Conservation (phyloP, 2,113 vertebrate genomes). For the Nesospiza acunhae region DNA sequence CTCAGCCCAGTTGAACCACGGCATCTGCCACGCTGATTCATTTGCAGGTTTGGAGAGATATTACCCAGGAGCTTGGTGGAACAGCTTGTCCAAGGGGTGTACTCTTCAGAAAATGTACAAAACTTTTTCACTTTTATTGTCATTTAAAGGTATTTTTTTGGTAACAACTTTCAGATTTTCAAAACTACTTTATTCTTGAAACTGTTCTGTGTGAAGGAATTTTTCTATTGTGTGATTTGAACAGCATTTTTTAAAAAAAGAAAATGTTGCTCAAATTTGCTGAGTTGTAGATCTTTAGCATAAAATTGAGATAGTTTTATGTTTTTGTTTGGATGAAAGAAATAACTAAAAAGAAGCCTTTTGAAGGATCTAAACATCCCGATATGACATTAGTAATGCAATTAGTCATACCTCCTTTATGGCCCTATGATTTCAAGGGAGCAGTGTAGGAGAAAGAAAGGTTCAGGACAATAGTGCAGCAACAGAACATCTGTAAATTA, state of each 20-base stretch:
- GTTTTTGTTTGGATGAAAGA: neutral
- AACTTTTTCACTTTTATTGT: neutral
- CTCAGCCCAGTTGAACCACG: neutral
- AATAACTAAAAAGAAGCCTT: neutral
- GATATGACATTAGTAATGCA: neutral
- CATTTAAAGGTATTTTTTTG: neutral
- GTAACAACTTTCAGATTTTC: neutral
- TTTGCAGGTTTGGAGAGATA: neutral
- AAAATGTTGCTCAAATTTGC: neutral
- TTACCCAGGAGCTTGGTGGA: neutral
- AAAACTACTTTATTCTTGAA: neutral
- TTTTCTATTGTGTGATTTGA: neutral
- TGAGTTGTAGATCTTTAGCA: neutral
- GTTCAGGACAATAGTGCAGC: neutral
- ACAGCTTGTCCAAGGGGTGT: neutral
- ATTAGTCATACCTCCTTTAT: neutral
- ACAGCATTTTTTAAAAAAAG: neutral
- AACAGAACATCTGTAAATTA: conserved; percentile 8
- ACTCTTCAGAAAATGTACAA: neutral
- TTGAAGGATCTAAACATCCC: neutral
- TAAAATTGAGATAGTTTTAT: neutral
- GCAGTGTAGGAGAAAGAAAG: neutral
- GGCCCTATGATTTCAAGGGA: neutral
- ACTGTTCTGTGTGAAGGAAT: neutral
- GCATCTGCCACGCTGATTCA: neutral